Evolutionary conservation across 2,113 vertebrate genomes (phyloP).

Genomic region (Zootoca vivipara): DNA sequence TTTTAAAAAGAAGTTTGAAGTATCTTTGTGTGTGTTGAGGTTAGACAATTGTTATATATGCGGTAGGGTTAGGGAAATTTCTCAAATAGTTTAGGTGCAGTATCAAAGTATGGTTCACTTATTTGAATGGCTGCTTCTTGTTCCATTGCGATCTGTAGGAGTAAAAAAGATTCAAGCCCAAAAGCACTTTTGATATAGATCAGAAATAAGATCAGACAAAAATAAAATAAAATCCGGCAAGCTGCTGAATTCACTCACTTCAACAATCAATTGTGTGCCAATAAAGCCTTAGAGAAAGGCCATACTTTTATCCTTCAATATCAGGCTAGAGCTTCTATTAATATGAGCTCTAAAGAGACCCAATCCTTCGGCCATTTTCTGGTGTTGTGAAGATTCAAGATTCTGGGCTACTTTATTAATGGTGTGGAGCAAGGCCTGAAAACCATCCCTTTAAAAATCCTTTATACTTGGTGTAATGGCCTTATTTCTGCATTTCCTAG

Average conservation of each 20-base stretch:
- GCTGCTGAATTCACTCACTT: background rate
- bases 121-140: background rate
- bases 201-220: background rate
- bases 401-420: background rate
- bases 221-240: background rate
- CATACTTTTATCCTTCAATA: rapidly evolving
- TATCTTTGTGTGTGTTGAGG: background rate
- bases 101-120: background rate
- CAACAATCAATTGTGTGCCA: background rate
- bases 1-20: background rate
- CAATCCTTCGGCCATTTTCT: background rate
- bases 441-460: background rate
- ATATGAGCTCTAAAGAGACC: background rate
- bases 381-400: too few relatives aligned
- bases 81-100: background rate
- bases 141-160: background rate
- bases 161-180: background rate
- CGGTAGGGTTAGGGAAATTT: background rate
- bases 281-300: background rate
- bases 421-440: background rate
- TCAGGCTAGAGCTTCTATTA: background rate
- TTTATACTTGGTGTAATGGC: background rate
- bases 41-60: background rate
- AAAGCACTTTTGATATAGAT: background rate
- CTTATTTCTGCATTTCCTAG: background rate